Percentiles rank a stretch among this genome's conserved stretches.
Conservation (phyloP, 2,888 invertebrate genomes). For the Steinernema scapterisci region DNA sequence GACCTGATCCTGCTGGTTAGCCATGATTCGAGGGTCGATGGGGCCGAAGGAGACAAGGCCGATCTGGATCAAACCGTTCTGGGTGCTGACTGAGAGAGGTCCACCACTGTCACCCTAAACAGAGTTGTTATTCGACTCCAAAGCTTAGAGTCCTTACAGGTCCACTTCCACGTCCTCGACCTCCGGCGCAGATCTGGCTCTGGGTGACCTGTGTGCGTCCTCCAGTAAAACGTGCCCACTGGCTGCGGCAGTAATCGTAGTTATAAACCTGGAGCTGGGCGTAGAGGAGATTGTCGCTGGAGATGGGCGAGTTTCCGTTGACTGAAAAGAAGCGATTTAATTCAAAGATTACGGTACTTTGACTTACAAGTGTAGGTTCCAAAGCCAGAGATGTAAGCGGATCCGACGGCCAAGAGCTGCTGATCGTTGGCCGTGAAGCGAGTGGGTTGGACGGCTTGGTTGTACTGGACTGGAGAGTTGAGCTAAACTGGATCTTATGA, state of each 20-base stretch:
- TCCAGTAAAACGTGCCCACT: slow-evolving; percentile 9
- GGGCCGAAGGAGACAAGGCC: slow-evolving; percentile 19
- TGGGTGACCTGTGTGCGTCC: neutral
- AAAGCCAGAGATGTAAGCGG: slow-evolving; percentile 2
- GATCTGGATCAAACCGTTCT: neutral
- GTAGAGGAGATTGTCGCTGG: slow-evolving; percentile 18
- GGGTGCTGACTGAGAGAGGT: slow-evolving; percentile 17
- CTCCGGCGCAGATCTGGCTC: slow-evolving; percentile 1
- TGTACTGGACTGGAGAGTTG: neutral
- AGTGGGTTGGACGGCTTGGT: neutral
- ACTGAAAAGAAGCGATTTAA: neutral
- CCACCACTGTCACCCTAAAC: slow-evolving; percentile 11
- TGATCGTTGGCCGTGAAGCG: neutral
- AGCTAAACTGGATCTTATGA: neutral
- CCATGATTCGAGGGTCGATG: neutral
- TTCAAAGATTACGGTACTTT: neutral
- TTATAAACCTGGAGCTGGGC: neutral
- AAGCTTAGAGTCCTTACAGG: no score
- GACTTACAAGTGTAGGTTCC: slow-evolving; percentile 14
- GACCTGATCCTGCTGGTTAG: neutral
- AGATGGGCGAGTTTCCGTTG: neutral
- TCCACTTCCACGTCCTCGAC: slow-evolving; percentile 1
- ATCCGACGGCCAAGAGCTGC: neutral
- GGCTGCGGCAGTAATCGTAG: neutral
- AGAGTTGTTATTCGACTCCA: no score